Percentiles rank a stretch among this genome's conserved stretches.
phyloP scores from a whole-genome alignment of 1,140 invertebrate species.

The Philopotamus ludificatus region DNA sequence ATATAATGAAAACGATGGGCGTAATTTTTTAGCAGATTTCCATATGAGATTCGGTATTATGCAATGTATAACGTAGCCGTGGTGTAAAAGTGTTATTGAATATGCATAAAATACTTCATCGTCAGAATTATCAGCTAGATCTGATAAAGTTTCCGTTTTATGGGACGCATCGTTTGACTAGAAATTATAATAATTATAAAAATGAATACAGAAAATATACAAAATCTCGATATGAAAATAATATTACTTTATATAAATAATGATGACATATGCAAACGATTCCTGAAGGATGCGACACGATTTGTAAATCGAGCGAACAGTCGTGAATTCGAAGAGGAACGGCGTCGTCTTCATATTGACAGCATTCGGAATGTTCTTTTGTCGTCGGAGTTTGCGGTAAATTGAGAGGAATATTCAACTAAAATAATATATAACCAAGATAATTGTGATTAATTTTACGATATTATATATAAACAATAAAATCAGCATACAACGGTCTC shows the following conservation, averaged over 20 bases:
- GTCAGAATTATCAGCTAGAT: constrained; percentile 9
- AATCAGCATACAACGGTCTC: constrained; percentile 73
- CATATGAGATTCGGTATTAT: constrained; percentile 77
- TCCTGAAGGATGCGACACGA: constrained; percentile 68
- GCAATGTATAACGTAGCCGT: constrained; percentile 78
- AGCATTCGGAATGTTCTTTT: constrained; percentile 57
- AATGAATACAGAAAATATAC: no score
- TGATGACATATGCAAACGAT: constrained; percentile 82
- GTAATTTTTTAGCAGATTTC: constrained; percentile 68
- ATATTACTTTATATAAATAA: constrained; percentile 77
- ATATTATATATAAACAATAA: constrained; percentile 11
- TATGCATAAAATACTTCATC: constrained; percentile 79
- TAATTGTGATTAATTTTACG: neutral
- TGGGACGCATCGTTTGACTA: no score
- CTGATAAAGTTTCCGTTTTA: no score
- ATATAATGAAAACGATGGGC: constrained; percentile 73
- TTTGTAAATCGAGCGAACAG: constrained; percentile 75
- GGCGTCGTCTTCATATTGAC: constrained; percentile 74
- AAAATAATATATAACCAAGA: constrained; percentile 33
- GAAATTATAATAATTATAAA: constrained; percentile 25
- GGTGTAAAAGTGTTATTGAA: constrained; percentile 76
- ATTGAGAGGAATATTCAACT: constrained; percentile 83
- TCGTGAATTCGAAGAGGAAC: constrained; percentile 76
- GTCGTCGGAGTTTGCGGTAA: constrained; percentile 66
- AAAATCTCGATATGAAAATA: no score